These are phyloP conservation scores for Andrena haemorrhoa DNA, from an alignment of 2,888 invertebrate genomes.

Conservation along the genomic window DNA sequence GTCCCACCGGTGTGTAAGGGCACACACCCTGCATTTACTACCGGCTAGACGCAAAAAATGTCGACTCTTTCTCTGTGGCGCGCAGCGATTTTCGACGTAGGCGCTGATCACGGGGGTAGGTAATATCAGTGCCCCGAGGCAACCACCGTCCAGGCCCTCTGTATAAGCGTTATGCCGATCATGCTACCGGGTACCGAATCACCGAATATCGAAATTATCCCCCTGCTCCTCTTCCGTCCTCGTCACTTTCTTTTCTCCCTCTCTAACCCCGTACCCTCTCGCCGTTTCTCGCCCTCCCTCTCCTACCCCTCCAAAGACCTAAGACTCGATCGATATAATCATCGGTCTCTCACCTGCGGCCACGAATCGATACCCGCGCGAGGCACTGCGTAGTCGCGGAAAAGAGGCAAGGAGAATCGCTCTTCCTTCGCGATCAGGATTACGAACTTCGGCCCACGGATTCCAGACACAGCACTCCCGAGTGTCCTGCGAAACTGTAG, in stretches of 20 bases:
- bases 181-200: conserved; percentile 82
- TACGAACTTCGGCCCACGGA: conserved; percentile 19
- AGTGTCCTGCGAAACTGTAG: conserved; percentile 11
- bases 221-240: conserved; percentile 44
- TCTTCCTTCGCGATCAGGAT: conserved; percentile 12
- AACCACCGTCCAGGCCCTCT: conserved; percentile 67
- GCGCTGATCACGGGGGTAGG: conserved; percentile 82
- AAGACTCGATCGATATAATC: conserved; percentile 82
- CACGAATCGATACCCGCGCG: conserved; percentile 69
- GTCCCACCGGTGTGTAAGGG: conserved; percentile 37
- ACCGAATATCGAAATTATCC: conserved; percentile 82
- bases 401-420: conserved; percentile 41
- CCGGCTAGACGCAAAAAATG: conserved; percentile 85
- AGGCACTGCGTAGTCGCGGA: conserved; percentile 48
- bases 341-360: conserved; percentile 82
- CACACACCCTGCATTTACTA: conserved; percentile 83
- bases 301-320: conserved; percentile 56
- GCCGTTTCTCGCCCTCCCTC: conserved; percentile 42
- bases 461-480: conserved; percentile 11
- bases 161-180: conserved; percentile 76
- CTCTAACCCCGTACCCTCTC: background rate
- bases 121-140: conserved; percentile 83
- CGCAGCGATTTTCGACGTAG: conserved; percentile 79
- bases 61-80: conserved; percentile 68
- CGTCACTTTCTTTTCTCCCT: background rate